These are phyloP conservation scores for Verasper variegatus DNA, from an alignment of 2,113 vertebrate genomes.

Conservation along the genomic window DNA sequence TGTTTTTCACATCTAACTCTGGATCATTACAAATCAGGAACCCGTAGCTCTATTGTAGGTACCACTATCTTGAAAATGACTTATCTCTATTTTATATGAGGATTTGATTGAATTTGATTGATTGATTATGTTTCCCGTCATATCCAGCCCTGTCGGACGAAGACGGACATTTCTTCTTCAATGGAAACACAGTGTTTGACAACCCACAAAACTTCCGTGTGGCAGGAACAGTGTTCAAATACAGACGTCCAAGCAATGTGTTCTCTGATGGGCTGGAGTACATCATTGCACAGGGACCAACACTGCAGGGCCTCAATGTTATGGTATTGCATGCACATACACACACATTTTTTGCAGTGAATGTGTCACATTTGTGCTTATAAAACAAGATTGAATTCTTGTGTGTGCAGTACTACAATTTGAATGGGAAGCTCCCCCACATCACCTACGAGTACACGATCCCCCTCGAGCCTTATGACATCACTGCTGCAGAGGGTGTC, in stretches of 20 bases:
- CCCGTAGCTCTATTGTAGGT: no score
- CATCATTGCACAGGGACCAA: constrained; percentile 90
- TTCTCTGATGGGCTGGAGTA: constrained; percentile 90
- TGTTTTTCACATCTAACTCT: no score
- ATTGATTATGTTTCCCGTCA: background rate
- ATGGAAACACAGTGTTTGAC: constrained; percentile 89
- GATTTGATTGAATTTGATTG: no score
- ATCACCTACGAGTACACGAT: constrained; percentile 90
- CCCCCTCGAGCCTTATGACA: constrained; percentile 68
- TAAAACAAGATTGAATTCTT: background rate
- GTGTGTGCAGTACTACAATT: constrained; percentile 87
- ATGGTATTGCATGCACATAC: constrained; percentile 55
- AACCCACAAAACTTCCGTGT: constrained; percentile 91
- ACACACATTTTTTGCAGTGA: background rate
- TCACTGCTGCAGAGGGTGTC: constrained; percentile 60
- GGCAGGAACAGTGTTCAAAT: constrained; percentile 90
- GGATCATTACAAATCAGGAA: no score
- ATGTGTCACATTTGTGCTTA: background rate
- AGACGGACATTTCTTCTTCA: constrained; percentile 89
- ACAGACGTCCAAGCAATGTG: constrained; percentile 85
- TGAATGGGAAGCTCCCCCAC: constrained; percentile 90
- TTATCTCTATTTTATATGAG: no score
- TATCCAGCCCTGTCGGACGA: constrained; percentile 88
- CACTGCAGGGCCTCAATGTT: constrained; percentile 87
- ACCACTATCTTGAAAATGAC: no score